phyloP scores from a whole-genome alignment of 1,140 invertebrate genomes.

The Scaptomyza montana region DNA sequence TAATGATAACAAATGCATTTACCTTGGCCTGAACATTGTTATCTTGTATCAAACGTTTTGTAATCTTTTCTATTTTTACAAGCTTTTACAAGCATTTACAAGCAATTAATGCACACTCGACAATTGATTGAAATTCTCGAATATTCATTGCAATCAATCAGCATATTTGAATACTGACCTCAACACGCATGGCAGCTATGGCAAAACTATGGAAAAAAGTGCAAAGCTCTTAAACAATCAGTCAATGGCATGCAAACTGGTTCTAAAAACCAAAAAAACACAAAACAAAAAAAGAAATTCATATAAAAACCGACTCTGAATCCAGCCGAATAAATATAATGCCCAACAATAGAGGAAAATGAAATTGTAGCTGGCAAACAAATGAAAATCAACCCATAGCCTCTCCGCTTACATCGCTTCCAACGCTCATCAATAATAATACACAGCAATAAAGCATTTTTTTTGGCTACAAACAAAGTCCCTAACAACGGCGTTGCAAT shows the following conservation, averaged over 20 bases:
- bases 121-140: conserved; percentile 3
- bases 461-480: conserved; percentile 27
- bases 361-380: conserved; percentile 20
- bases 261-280: conserved; percentile 8
- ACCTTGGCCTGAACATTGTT: neutral
- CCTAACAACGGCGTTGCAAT: conserved; percentile 48
- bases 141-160: conserved; percentile 40
- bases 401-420: conserved; percentile 15
- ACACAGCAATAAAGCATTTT: conserved; percentile 57
- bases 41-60: neutral
- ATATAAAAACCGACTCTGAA: conserved; percentile 2
- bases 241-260: conserved; percentile 5
- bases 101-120: conserved; percentile 2
- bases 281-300: neutral
- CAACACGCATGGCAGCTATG: conserved; percentile 13
- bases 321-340: conserved; percentile 22
- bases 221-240: conserved; percentile 62
- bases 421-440: conserved; percentile 68
- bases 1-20: conserved; percentile 7
- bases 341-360: conserved; percentile 21
- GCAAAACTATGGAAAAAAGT: conserved; percentile 31
- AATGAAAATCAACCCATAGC: conserved; percentile 13
- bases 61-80: neutral
- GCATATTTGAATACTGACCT: conserved; percentile 46
- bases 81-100: conserved; percentile 1